Evolutionary conservation across 2,888 invertebrate genomes (phyloP), one percentile per base, ranked within the genome.

Genomic region (Stenotaenia linearis): DNA sequence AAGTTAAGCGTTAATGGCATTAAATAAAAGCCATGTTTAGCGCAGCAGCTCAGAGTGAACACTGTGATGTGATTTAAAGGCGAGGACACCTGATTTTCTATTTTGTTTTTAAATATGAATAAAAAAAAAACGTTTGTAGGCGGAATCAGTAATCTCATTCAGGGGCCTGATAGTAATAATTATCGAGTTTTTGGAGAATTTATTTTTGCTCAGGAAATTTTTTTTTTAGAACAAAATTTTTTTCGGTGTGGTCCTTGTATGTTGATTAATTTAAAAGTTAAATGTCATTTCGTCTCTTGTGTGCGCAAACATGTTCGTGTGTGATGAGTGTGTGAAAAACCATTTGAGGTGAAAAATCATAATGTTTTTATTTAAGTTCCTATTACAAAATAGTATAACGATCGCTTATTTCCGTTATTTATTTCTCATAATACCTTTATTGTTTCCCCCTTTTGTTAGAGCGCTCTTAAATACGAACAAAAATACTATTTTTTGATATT

Each of bases 1-100:
- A 74, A 84, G 83, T 81, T 85, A 84, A 83, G 28, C n/a, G 32
- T 30, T 32, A n/a, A 78, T n/a, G 28, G 30, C 30, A 12, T 25
- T 40, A 74, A 25, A 1, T 50, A 23, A 40, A 21, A 45, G 35
- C 21, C 28, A 56, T 78, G 30, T 78, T 35, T 69, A 28, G 69
- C 37, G 78, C 78, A 80, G 79, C 80, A 80, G 80, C 80, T 80
- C 80, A 45, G 69, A 30, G 80, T 80, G 80, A 78, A 79, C 79
- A 80, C 80, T 80, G 80, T 80, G 80, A 80, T 79, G 45, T 61
- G 77, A 77, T 50, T 77, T 18, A 25, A 76, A 77, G 37, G 69
- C 25, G 50, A 40, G 25, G 69, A 80, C 80, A 80, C 80, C 80
- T 80, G 80, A 80, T 80, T 77, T 61, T 78, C n/a, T n/a, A n/a